Base-by-base conservation (phyloP, 2,797 vertebrate species). In the Halcyon smyrnensis region DNA sequence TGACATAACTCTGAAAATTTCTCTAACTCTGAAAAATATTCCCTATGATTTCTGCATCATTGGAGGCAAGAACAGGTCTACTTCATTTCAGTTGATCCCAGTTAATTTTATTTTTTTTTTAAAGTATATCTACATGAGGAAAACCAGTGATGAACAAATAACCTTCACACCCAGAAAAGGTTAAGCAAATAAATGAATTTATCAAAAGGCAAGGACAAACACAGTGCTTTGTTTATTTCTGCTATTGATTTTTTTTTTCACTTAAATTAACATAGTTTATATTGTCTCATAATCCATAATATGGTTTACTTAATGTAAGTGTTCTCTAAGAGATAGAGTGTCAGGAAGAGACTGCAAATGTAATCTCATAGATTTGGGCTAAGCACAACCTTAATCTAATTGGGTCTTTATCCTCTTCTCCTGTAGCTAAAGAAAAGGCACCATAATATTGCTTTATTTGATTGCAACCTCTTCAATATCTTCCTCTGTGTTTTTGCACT, bases 371-470 rank as follows among this genome's bases (percentile, higher is more conserved):
- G 79, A 84, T 91, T 81, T 73, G 69, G 64, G 51, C 20, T 84
- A 92, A 93, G 69, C 39, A 90, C 75, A 59, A 84, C 71, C 54
- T 92, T 95, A 96, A 97, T 93, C 20, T 86, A 96, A 97, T 96
- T 96, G n/a, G 21, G 13, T 39, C 24, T 14, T 88, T 57, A 69
- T 54, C 53, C 19, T 90, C 85, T 89, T 94, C 92, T 96, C 81
- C 62, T 79, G 87, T 45, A 93, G 68, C 84, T 95, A 75, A 83
- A 97, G 84, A 93, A 96, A 95, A 94, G 82, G 85, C 91, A 93
- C 73, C 67, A 53, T 76, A 96, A 95, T 86, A 84, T 86, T 88
- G 10, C 32, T 88, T 95, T 86, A 95, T 96, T 95, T 89, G 77
- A 95, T 94, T 95, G 73, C 54, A 84, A 91, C 57, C 37, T 57